A percentile compares a stretch with the other conserved stretches of the same genome.
phyloP scores from a whole-genome alignment of 2,888 invertebrate genomes.

The Platynereis dumerilii region DNA sequence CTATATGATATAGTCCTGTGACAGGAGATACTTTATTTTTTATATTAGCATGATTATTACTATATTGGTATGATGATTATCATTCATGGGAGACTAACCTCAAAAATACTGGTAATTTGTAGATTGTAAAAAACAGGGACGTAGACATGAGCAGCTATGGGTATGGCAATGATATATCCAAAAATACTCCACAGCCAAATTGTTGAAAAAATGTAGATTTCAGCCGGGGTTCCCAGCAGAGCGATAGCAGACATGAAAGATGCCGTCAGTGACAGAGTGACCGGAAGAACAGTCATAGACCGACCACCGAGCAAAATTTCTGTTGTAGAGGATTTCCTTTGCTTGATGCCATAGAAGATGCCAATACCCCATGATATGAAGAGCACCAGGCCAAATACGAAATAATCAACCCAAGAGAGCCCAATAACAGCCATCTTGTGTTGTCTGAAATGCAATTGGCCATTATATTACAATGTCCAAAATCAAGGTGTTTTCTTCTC shows the following conservation, averaged over 20 bases:
- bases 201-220: conserved; percentile 47
- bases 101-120: conserved; percentile 41
- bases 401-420: conserved; percentile 51
- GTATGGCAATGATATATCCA: conserved; percentile 54
- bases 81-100: too few species aligned
- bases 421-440: neutral
- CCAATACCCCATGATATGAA: conserved; percentile 53
- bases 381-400: conserved; percentile 50
- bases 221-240: conserved; percentile 57
- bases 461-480: too few species aligned
- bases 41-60: too few species aligned
- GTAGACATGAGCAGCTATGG: conserved; percentile 43
- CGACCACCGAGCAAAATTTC: conserved; percentile 51
- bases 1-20: too few species aligned
- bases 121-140: conserved; percentile 42
- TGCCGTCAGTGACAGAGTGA: conserved; percentile 60
- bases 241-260: conserved; percentile 63
- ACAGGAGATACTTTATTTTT: too few species aligned
- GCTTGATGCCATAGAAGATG: conserved; percentile 46
- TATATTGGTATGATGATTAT: too few species aligned
- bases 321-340: conserved; percentile 44
- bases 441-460: too few species aligned
- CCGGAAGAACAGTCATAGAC: conserved; percentile 56
- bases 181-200: conserved; percentile 37
- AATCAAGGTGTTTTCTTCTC: too few species aligned